phyloP scores from a whole-genome alignment of 2,888 invertebrate species.

The Epinotia bilunana region DNA sequence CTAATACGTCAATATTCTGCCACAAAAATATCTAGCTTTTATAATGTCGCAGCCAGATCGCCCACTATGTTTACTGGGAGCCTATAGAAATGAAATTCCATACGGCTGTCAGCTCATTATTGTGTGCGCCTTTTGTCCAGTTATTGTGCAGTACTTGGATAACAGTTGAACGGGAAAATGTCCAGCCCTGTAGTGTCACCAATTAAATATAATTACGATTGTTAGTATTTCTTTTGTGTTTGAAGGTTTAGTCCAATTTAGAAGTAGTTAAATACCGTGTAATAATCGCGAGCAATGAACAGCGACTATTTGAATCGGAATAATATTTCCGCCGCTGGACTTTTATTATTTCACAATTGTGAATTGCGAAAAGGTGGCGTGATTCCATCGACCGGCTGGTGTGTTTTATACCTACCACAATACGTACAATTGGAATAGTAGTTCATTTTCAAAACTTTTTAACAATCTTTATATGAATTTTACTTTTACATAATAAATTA shows the following conservation, averaged over 20 bases:
- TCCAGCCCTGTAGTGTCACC: conserved; percentile 55
- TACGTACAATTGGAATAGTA: background rate
- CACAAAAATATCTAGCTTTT: conserved; percentile 44
- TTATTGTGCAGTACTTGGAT: conserved; percentile 31
- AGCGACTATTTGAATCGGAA: conserved; percentile 57
- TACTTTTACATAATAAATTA: no score
- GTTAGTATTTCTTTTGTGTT: conserved; percentile 59
- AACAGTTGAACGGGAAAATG: conserved; percentile 46
- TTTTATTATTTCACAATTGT: conserved; percentile 46
- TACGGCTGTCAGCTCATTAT: conserved; percentile 23
- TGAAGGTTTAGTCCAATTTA: conserved; percentile 57
- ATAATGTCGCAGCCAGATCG: conserved; percentile 17
- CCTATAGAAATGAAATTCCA: conserved; percentile 35
- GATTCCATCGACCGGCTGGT: background rate
- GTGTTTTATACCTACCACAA: background rate
- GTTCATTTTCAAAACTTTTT: no score
- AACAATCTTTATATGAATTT: no score
- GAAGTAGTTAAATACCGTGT: conserved; percentile 59
- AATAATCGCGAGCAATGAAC: conserved; percentile 59
- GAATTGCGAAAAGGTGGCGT: conserved; percentile 35
- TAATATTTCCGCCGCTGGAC: conserved; percentile 55
- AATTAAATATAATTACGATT: conserved; percentile 68
- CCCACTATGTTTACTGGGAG: conserved; percentile 30
- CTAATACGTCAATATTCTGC: conserved; percentile 50
- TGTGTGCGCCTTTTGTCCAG: conserved; percentile 20